Base-by-base conservation (phyloP, 2,797 vertebrate genomes). In the Anguilla obscura region DNA sequence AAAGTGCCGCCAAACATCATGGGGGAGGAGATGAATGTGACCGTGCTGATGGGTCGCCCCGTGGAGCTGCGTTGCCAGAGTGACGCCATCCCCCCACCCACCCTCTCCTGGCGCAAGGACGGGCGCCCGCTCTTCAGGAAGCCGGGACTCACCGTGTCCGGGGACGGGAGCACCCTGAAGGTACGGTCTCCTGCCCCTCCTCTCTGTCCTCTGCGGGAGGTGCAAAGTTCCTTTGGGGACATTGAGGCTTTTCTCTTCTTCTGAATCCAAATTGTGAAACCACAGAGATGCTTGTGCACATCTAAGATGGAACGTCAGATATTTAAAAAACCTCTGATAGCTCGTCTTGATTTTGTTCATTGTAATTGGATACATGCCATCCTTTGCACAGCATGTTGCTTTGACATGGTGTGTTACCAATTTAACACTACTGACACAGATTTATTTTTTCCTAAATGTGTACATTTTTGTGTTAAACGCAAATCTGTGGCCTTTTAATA, bases 1-100 rank as follows among this genome's bases (percentile, higher is more conserved):
- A 88, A 45, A 99, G 99, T 99, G 90, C 98, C 98, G 0, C 98
- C 99, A 0, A 97, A 98, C 93, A 99, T 99, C 91, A 94, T 95
- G 95, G 98, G 98, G 1, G 98, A 98, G 92, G 98, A 99, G 90
- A 97, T 97, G 90, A 99, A 99, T 0, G 88, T 97, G 89, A 99
- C 98, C 0, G 96, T 96, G 86, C 94, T 97, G 94, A 93, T 97
- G 1, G 94, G 96, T 3, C 96, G 93, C 84, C 89, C 95, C 0
- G 93, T 98, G 89, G 96, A 98, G 93, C 95, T 99, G 87, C 94
- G 89, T 3, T 99, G 99, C 93, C 96, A 94, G 87, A 96, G 98
- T 6, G 96, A 97, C 0, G 98, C 98, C 0, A 91, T 99, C 27
- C 99, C 99, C 0, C 96, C 96, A 0, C 97, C 99, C 0, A 91